phyloP scores from a whole-genome alignment of 2,113 vertebrate genomes.

The Andinoacara biseriatus region DNA sequence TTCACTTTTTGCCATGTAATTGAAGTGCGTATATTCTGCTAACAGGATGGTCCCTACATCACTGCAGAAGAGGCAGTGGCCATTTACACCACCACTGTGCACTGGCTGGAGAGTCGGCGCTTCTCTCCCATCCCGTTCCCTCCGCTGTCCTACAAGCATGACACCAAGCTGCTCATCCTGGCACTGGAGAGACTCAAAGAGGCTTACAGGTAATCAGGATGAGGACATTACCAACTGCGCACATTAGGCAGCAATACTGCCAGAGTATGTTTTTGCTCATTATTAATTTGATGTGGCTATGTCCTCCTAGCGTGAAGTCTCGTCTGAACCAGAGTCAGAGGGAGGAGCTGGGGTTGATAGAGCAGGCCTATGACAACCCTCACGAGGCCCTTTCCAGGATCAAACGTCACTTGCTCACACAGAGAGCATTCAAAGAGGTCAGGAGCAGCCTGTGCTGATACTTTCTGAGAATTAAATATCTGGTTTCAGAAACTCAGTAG shows the following conservation, averaged over 20 bases:
- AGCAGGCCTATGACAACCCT: slow-evolving; percentile 98
- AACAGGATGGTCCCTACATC: slow-evolving; percentile 97
- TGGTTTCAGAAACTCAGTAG: neutral
- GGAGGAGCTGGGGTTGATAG: slow-evolving; percentile 95
- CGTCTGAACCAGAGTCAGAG: slow-evolving; percentile 98
- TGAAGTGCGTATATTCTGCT: slow-evolving; percentile 7
- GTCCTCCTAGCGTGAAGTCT: slow-evolving; percentile 89
- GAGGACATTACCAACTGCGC: neutral
- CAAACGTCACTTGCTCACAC: slow-evolving; percentile 98
- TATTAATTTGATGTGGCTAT: neutral
- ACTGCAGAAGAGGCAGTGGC: slow-evolving; percentile 98
- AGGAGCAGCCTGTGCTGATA: neutral
- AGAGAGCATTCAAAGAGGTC: slow-evolving; percentile 99
- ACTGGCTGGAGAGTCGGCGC: slow-evolving; percentile 97
- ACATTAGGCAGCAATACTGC: neutral
- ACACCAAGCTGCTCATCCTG: slow-evolving; percentile 97
- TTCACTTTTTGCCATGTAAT: neutral
- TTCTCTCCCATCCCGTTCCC: slow-evolving; percentile 99
- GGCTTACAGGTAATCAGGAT: slow-evolving; percentile 90
- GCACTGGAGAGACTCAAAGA: slow-evolving; percentile 98
- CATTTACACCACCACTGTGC: slow-evolving; percentile 99
- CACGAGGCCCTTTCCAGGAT: slow-evolving; percentile 98
- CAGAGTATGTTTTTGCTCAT: neutral
- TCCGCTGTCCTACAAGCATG: slow-evolving; percentile 96
- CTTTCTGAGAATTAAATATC: neutral